Conservation (phyloP, 64 coral and sea anemone genomes). For the Stylophora pistillata region DNA sequence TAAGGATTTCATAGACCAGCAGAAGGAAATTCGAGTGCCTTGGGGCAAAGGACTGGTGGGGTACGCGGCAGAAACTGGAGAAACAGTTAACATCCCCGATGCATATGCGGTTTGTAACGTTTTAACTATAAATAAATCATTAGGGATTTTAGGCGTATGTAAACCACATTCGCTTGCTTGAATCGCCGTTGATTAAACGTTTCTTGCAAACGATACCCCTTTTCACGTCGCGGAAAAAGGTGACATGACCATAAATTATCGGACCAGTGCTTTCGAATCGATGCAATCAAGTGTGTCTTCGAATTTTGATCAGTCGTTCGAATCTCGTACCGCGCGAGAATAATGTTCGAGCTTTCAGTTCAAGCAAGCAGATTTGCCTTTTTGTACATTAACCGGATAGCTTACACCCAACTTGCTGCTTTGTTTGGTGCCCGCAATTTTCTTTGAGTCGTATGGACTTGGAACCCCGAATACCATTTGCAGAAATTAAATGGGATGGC, state of each 20-base stretch:
- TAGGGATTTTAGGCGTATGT: slow-evolving; percentile 70
- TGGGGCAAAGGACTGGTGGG: slow-evolving; percentile 96
- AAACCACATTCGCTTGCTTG: slow-evolving; percentile 49
- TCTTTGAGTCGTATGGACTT: not conserved
- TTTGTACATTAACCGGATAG: not conserved
- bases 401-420: not conserved
- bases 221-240: not conserved
- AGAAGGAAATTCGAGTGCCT: slow-evolving; percentile 89
- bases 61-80: slow-evolving; percentile 93
- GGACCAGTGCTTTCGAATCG: slow-evolving; percentile 4
- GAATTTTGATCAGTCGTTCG: slow-evolving; percentile 29
- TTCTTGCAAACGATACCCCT: slow-evolving; percentile 23
- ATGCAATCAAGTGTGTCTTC: slow-evolving; percentile 26
- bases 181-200: slow-evolving; percentile 47
- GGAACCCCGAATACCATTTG: slow-evolving; percentile 5
- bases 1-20: slow-evolving; percentile 86
- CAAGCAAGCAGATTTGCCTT: slow-evolving; percentile 12
- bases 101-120: slow-evolving; percentile 98
- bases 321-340: not conserved
- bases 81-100: slow-evolving; percentile 98
- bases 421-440: slow-evolving; percentile 7
- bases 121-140: slow-evolving; percentile 96
- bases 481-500: slow-evolving; percentile 42
- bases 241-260: slow-evolving; percentile 7
- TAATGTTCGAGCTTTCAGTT: slow-evolving; percentile 15